Conservation (phyloP, 2,797 vertebrate genomes). For the Siniperca scherzeri region DNA sequence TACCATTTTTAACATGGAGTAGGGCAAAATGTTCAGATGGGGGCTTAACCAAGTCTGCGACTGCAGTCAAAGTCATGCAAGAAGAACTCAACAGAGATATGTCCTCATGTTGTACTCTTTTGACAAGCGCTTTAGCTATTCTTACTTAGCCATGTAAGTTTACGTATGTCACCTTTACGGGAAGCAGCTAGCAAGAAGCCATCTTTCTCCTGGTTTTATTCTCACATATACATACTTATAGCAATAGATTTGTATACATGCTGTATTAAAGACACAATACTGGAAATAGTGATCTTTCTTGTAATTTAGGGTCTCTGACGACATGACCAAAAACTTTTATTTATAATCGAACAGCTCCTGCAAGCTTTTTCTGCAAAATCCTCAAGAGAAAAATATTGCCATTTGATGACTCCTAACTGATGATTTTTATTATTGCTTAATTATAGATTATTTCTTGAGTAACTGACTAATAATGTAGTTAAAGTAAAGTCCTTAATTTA, state of each 20-base stretch:
- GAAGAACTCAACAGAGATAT: conserved; percentile 19
- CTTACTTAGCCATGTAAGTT: neutral
- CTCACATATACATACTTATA: neutral
- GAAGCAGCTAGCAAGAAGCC: neutral
- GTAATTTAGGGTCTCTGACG: neutral
- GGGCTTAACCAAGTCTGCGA: conserved; percentile 52
- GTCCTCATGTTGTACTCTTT: neutral
- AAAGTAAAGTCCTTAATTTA: neutral
- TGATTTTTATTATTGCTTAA: neutral
- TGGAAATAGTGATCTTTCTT: neutral
- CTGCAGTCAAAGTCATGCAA: conserved; percentile 46
- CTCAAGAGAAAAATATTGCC: neutral
- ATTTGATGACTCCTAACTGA: neutral
- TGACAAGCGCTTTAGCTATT: conserved; percentile 13
- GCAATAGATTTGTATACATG: neutral
- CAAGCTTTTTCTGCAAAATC: neutral
- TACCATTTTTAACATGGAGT: conserved; percentile 66
- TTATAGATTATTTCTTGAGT: neutral
- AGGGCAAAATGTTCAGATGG: conserved; percentile 68
- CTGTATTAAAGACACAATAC: neutral
- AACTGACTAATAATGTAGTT: neutral
- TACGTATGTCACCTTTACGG: neutral
- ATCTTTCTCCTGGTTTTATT: conserved; percentile 3
- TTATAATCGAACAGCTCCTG: neutral
- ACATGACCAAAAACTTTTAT: neutral